Evolutionary conservation across 2,888 invertebrate genomes (phyloP).

Genomic region (Alcis repandata): DNA sequence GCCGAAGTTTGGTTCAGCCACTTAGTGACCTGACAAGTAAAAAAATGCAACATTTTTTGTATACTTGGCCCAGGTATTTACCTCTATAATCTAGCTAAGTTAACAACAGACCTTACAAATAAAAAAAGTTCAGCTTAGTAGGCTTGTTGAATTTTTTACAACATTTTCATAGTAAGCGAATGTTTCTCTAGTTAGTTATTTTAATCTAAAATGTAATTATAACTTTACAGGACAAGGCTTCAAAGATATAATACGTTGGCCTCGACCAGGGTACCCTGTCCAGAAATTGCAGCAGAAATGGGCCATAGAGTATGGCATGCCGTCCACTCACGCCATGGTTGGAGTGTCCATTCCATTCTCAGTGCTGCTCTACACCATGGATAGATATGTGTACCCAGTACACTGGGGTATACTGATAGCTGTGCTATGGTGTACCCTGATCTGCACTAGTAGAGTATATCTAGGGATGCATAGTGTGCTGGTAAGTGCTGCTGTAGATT

Average conservation of each 20-base stretch:
- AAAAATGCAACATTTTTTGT: no score
- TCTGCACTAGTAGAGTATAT: conserved; percentile 95
- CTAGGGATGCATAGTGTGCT: conserved; percentile 97
- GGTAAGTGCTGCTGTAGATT: conserved; percentile 87
- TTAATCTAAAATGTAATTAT: background rate
- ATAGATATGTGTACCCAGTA: conserved; percentile 91
- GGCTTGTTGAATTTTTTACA: no score
- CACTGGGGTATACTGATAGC: conserved; percentile 87
- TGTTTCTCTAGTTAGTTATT: background rate
- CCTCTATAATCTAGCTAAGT: no score
- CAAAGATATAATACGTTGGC: conserved; percentile 95
- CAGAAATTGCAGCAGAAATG: conserved; percentile 94
- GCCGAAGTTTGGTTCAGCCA: no score
- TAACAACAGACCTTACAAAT: no score
- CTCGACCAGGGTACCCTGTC: conserved; percentile 94
- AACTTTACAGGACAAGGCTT: conserved; percentile 91
- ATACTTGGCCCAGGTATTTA: no score
- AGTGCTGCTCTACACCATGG: conserved; percentile 92
- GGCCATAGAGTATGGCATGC: conserved; percentile 97
- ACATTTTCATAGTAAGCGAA: background rate
- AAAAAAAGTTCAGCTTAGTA: no score
- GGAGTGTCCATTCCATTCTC: conserved; percentile 95
- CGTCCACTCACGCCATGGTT: conserved; percentile 97
- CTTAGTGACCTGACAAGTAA: no score
- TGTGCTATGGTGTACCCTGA: conserved; percentile 90